phyloP scores from a whole-genome alignment of 2,113 vertebrate genomes.

The Malurus alboscapulatus region DNA sequence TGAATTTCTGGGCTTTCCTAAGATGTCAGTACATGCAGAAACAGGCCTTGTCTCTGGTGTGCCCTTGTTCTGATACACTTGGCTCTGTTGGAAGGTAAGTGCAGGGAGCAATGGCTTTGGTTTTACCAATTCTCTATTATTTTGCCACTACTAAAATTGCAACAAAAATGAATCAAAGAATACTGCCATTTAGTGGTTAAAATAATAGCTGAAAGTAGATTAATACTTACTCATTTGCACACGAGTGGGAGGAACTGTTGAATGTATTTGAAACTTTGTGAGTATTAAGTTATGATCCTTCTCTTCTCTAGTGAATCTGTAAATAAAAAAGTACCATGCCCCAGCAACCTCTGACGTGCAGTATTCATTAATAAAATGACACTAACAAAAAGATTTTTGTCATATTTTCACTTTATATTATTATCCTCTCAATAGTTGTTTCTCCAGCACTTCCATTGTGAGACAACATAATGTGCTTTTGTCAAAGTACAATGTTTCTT shows the following conservation, averaged over 20 bases:
- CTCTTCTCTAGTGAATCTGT: neutral
- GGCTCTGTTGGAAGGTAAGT: neutral
- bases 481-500: constrained; percentile 37
- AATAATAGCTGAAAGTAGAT: neutral
- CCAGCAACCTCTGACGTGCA: neutral
- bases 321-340: neutral
- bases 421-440: neutral
- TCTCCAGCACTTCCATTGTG: neutral
- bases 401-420: constrained; percentile 27
- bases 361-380: neutral
- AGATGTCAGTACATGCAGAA: neutral
- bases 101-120: neutral
- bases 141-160: neutral
- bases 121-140: neutral
- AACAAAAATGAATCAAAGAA: neutral
- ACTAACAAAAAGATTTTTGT: neutral
- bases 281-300: neutral
- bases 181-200: neutral
- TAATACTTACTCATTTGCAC: neutral
- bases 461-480: constrained; percentile 46
- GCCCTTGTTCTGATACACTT: neutral
- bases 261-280: neutral
- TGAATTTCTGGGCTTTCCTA: neutral
- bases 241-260: neutral
- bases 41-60: neutral